These are phyloP conservation scores for Magallana angulata DNA, from an alignment of 1,140 invertebrate genomes.

Conservation along the genomic window DNA sequence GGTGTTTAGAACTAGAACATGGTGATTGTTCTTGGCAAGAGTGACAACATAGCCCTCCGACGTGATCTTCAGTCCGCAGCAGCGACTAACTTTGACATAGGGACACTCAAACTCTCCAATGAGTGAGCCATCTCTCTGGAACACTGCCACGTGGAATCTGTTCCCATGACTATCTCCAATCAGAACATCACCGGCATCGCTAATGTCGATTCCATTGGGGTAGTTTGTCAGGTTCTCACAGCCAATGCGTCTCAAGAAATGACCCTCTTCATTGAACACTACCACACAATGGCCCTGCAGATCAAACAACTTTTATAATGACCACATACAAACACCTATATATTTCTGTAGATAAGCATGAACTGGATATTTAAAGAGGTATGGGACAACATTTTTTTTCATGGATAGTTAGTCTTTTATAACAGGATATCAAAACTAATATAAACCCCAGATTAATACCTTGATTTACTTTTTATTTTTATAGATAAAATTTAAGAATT, in stretches of 20 bases:
- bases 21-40: constrained; percentile 98
- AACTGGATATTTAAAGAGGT: too few relatives aligned
- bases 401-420: too few relatives aligned
- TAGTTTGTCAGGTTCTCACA: constrained; percentile 97
- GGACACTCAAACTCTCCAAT: constrained; percentile 97
- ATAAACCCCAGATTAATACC: too few relatives aligned
- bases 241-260: constrained; percentile 94
- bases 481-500: too few relatives aligned
- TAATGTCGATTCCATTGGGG: constrained; percentile 98
- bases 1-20: constrained; percentile 96
- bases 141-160: constrained; percentile 97
- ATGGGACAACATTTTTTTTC: too few relatives aligned
- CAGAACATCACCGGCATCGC: constrained; percentile 95
- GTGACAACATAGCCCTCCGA: constrained; percentile 97
- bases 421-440: too few relatives aligned
- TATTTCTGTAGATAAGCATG: too few relatives aligned
- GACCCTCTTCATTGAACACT: constrained; percentile 94
- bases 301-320: constrained; percentile 28
- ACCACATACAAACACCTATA: neutral
- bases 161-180: constrained; percentile 99
- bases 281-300: constrained; percentile 93
- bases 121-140: constrained; percentile 89
- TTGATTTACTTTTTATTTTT: too few relatives aligned
- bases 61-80: constrained; percentile 97
- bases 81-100: constrained; percentile 97